Evolutionary conservation across 2,797 vertebrate genomes (phyloP), one percentile per base, ranked within the genome.

Genomic region (Gambusia yucatana): DNA sequence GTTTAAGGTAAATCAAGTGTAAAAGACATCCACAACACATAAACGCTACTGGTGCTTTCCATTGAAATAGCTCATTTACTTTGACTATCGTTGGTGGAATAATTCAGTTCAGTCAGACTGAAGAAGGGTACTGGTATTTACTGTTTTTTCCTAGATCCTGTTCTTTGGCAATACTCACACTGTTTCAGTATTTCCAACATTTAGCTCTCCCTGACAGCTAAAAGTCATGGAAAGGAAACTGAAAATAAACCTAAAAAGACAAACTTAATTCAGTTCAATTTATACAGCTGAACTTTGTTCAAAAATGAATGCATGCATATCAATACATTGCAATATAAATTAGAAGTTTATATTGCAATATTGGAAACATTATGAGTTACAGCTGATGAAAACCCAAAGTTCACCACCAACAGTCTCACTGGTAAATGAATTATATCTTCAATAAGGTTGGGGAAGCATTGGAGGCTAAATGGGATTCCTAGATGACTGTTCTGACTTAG

Each of bases 1-100:
- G 43, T 25, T 81, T 75, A 5, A 71, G 14, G 57, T 47, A 76
- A 76, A 72, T 72, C 43, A 44, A 17, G 17, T 76, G 17, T 61
- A 55, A 81, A 79, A 3, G 72, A 4, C 0, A 67, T 73, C 17
- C 50, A n/a, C 46, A 14, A 57, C 16, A 48, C 20, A n/a, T 73
- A 77, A 79, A 76, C 73, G 55, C 16, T 44, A 13, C 57, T 36
- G 55, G n/a, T 48, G n/a, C 20, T 39, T 39, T 14, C 33, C 36
- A 25, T 41, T 25, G n/a, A 39, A 76, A 11, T 13, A 33, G 33
- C 25, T 48, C 30, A 36, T 14, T 48, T 39, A 47, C 57, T 48
- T 30, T 3, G 63, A 33, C 48, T 48, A 46, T 44, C 28, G 46
- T 6, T 70, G 43, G 50, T 25, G 73, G 41, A 48, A 63, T 33